Percentiles rank a stretch among this genome's conserved stretches.
phyloP scores from a whole-genome alignment of 2,113 vertebrate species.

The Opisthocomus hoazin region DNA sequence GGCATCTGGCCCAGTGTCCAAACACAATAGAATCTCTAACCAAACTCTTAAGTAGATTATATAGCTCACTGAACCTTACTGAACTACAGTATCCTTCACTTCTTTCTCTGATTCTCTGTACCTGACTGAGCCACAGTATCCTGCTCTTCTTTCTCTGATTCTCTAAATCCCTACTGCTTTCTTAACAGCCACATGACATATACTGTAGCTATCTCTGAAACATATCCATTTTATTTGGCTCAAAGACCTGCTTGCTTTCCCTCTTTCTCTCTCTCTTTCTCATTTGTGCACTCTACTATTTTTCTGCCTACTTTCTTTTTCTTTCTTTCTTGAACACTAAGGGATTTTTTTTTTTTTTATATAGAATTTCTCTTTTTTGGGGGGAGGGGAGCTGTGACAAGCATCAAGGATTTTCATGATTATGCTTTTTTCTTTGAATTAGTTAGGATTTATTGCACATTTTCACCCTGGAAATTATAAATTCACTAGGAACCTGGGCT shows the following conservation, averaged over 20 bases:
- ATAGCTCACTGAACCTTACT: background rate
- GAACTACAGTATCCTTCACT: background rate
- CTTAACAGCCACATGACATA: background rate
- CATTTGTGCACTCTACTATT: rapidly evolving
- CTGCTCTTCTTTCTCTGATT: background rate
- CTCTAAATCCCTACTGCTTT: background rate
- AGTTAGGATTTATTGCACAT: background rate
- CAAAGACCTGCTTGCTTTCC: background rate
- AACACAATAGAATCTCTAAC: background rate
- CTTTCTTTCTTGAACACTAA: background rate
- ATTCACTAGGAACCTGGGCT: background rate
- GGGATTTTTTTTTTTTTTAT: background rate
- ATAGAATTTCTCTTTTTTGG: background rate
- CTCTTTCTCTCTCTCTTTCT: background rate
- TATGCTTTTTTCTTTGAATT: background rate
- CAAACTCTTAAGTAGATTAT: slow-evolving; percentile 34
- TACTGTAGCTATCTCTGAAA: background rate
- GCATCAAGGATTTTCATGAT: background rate
- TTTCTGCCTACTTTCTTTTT: background rate
- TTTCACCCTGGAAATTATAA: background rate
- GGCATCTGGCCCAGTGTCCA: background rate
- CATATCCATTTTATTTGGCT: background rate
- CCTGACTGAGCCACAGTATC: background rate
- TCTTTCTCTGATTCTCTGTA: background rate
- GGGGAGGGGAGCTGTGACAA: background rate